phyloP scores from a whole-genome alignment of 1,140 invertebrate genomes.

The Macrocentrus cingulum region DNA sequence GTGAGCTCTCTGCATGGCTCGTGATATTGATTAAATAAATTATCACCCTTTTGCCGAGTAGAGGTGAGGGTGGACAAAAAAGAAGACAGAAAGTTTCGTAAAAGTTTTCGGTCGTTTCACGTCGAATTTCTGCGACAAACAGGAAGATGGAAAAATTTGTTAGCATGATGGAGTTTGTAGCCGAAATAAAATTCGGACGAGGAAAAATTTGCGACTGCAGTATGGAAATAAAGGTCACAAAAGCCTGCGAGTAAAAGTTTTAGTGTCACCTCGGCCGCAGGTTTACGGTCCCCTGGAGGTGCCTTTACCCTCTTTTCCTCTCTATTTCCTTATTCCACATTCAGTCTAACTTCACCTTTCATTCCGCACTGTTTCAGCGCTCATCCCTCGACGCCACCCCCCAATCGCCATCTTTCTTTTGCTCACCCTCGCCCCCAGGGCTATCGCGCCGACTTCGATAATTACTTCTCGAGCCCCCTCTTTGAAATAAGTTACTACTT shows the following conservation, averaged over 20 bases:
- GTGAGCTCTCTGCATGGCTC: background rate
- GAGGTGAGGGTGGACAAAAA: no score
- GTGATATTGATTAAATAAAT: slow-evolving; percentile 1
- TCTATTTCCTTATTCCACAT: slow-evolving; percentile 15
- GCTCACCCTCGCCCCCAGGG: slow-evolving; percentile 15
- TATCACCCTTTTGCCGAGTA: slow-evolving; percentile 6
- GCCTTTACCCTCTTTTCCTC: slow-evolving; percentile 22
- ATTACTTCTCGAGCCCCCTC: slow-evolving; percentile 26
- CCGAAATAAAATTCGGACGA: slow-evolving; percentile 3
- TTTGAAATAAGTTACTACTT: slow-evolving; percentile 27
- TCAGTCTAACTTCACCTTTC: slow-evolving; percentile 11
- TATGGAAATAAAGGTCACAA: slow-evolving; percentile 34
- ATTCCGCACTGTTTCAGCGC: background rate
- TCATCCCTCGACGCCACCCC: slow-evolving; percentile 9
- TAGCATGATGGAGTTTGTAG: background rate
- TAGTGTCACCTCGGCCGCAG: slow-evolving; percentile 33
- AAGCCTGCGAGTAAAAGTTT: slow-evolving; percentile 31
- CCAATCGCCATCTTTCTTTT: slow-evolving; percentile 1
- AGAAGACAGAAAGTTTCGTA: background rate
- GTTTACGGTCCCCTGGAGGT: slow-evolving; percentile 32
- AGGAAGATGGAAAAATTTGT: slow-evolving; percentile 22
- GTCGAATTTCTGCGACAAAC: background rate
- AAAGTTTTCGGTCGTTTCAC: slow-evolving; percentile 6
- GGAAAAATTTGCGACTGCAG: slow-evolving; percentile 27
- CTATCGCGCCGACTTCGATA: slow-evolving; percentile 29